A percentile compares a stretch with the other conserved stretches of the same genome.
phyloP scores from a whole-genome alignment of 1,140 invertebrate species.

The Paramacrobiotus metropolitanus region DNA sequence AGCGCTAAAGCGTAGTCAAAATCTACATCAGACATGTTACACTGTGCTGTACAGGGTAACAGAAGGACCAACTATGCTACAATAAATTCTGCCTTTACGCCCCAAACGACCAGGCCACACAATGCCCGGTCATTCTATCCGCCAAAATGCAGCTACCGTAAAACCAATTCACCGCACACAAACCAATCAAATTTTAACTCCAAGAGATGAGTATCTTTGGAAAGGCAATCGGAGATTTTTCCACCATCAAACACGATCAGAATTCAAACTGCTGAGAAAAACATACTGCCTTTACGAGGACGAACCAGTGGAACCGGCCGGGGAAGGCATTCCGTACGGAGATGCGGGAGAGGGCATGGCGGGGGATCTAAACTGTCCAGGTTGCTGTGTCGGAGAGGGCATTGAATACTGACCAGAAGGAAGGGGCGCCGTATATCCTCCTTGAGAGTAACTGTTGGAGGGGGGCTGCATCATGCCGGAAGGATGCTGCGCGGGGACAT shows the following conservation, averaged over 20 bases:
- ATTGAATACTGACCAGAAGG: conserved; percentile 17
- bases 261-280: not conserved
- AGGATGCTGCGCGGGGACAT: not conserved
- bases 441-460: conserved; percentile 14
- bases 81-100: too few species aligned
- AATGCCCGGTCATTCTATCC: too few species aligned
- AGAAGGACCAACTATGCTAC: too few species aligned
- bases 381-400: conserved; percentile 16
- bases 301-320: not conserved
- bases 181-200: too few species aligned
- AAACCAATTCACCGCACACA: too few species aligned
- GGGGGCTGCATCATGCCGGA: not conserved
- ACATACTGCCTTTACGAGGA: not conserved
- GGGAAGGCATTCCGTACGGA: not conserved
- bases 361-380: not conserved
- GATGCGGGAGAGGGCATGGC: not conserved
- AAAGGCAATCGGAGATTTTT: not conserved
- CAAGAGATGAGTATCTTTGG: not conserved
- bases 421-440: conserved; percentile 14
- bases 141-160: too few species aligned
- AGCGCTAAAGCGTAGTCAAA: too few species aligned
- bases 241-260: not conserved
- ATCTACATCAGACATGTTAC: too few species aligned
- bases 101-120: too few species aligned
- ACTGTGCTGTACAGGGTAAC: too few species aligned